These are phyloP conservation scores for Pristionchus japonicus DNA, from an alignment of 2,888 invertebrate genomes.

Conservation along the genomic window DNA sequence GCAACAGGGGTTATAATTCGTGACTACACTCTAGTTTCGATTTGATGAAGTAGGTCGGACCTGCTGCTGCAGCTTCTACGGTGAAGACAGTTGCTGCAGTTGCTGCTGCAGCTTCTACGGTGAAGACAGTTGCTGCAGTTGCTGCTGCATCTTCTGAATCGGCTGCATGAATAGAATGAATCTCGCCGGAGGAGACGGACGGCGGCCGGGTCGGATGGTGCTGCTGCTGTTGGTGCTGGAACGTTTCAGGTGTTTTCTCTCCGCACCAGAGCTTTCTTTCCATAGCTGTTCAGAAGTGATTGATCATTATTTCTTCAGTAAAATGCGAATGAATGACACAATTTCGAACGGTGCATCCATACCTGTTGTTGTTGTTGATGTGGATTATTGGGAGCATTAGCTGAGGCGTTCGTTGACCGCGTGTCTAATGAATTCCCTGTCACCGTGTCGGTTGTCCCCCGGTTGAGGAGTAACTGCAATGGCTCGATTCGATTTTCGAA, in stretches of 20 bases:
- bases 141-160: not conserved
- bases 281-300: too few relatives aligned
- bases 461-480: not conserved
- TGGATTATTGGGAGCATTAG: not conserved
- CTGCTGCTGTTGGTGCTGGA: not conserved
- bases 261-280: too few relatives aligned
- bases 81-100: too few relatives aligned
- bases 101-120: not conserved
- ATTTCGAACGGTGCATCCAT: too few relatives aligned
- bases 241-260: not conserved
- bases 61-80: too few relatives aligned
- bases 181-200: not conserved
- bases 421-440: not conserved
- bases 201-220: not conserved
- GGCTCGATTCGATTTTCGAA: too few relatives aligned
- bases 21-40: too few relatives aligned
- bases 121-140: not conserved
- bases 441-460: constrained; percentile 26
- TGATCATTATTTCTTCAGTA: not conserved
- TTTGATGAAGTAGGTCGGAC: too few relatives aligned
- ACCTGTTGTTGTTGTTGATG: constrained; percentile 11
- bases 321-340: too few relatives aligned
- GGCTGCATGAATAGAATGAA: too few relatives aligned
- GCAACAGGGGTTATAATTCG: too few relatives aligned
- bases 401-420: not conserved